Base-by-base conservation (phyloP, 2,797 vertebrate genomes). In the Molossus molossus region DNA sequence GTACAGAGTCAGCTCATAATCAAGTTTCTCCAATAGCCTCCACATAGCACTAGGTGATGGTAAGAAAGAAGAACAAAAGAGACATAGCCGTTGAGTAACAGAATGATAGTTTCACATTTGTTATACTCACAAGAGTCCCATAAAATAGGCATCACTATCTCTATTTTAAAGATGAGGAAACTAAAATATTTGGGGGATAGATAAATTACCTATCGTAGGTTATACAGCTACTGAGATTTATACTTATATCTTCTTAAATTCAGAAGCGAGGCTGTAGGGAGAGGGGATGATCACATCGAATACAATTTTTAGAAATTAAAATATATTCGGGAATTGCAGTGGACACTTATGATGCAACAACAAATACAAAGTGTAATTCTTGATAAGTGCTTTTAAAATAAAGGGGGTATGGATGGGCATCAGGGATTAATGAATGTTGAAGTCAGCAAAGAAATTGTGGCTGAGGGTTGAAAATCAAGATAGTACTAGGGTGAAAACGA, bases 391-490 rank as follows among this genome's bases (percentile, higher is more conserved):
- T 64, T 9, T 57, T 48, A 48, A 86, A 94, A 50, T 86, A 91
- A 69, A 93, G 33, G 14, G 4, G 8, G 3, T 9, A 18, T 9
- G 5, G 20, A 3, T n/a, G 23, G 0, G 4, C 3, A 40, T 3
- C 8, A 65, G n/a, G 27, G 2, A 40, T 10, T 87, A 37, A 21
- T 40, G 9, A 57, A n/a, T 79, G 13, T 20, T 87, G 3, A 11
- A 80, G 23, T 80, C 18, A 65, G 48, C 11, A 65, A 45, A 84
- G 13, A 65, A 15, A 0, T 67, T 91, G 13, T 77, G 33, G 21
- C 45, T 75, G 21, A 94, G 4, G 12, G 91, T 77, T 93, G 20
- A 90, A 92, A 72, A 65, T 80, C 18, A 70, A 72, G 48, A 4
- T 27, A 29, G 13, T 37, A 5, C 57, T 77, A 62, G 65, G 17